Conservation (phyloP, 2,113 vertebrate species). For the Phrynosoma blainvillii region DNA sequence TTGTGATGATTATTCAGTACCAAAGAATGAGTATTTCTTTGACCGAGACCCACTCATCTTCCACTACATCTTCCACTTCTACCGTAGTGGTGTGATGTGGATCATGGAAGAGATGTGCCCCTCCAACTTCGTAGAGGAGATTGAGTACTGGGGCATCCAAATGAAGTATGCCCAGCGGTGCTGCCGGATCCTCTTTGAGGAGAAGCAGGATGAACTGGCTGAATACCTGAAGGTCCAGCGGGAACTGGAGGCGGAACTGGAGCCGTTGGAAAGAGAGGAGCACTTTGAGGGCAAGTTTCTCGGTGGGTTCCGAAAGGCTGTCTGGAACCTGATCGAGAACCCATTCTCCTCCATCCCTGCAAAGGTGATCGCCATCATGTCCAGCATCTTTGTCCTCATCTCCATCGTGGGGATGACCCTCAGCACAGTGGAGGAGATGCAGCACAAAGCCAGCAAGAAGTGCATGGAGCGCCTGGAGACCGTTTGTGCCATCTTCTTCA, state of each 20-base stretch:
- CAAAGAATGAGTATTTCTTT: conserved; percentile 88
- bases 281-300: conserved; percentile 79
- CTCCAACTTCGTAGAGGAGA: conserved; percentile 84
- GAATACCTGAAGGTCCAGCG: conserved; percentile 82
- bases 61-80: conserved; percentile 89
- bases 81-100: conserved; percentile 84
- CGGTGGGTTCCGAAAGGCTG: conserved; percentile 64
- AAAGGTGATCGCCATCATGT: conserved; percentile 81
- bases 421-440: conserved; percentile 85
- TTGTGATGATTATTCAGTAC: conserved; percentile 89
- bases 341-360: conserved; percentile 80
- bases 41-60: conserved; percentile 89
- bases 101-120: conserved; percentile 82
- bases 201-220: conserved; percentile 81
- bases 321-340: conserved; percentile 86
- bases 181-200: conserved; percentile 83
- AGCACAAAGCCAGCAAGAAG: conserved; percentile 70
- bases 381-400: conserved; percentile 83
- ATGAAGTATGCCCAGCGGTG: conserved; percentile 80
- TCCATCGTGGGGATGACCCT: conserved; percentile 85
- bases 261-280: conserved; percentile 66
- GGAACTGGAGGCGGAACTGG: conserved; percentile 81
- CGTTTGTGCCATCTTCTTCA: conserved; percentile 83
- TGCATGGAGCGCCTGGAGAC: conserved; percentile 82
- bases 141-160: conserved; percentile 85